phyloP scores from a whole-genome alignment of 1,140 invertebrate genomes.

The Drosophila ironensis region DNA sequence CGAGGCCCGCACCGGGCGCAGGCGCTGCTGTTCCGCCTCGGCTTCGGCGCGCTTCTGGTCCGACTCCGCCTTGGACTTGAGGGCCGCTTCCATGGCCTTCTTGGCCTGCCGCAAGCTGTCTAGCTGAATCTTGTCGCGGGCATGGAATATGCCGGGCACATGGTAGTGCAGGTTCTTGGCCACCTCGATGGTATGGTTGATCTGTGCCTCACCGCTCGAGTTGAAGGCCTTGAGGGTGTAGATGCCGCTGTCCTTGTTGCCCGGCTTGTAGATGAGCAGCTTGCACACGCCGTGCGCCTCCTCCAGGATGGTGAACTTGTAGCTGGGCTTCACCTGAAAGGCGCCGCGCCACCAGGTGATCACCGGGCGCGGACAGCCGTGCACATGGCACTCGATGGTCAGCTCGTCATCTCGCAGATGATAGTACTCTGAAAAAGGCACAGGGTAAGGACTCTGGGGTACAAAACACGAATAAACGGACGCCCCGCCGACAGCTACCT shows the following conservation, averaged over 20 bases:
- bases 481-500: constrained; percentile 58
- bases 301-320: constrained; percentile 80
- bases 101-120: constrained; percentile 68
- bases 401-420: constrained; percentile 80
- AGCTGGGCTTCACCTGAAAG: constrained; percentile 74
- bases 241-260: constrained; percentile 84
- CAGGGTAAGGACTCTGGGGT: constrained; percentile 1
- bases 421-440: constrained; percentile 72
- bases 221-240: constrained; percentile 87
- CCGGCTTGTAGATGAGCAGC: constrained; percentile 85
- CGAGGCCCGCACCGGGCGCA: constrained; percentile 52
- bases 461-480: no score
- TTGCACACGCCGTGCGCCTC: constrained; percentile 81
- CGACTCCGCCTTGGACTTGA: constrained; percentile 70
- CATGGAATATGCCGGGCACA: constrained; percentile 75
- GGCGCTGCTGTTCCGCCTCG: constrained; percentile 54
- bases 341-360: constrained; percentile 76
- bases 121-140: constrained; percentile 64
- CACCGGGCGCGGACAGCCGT: constrained; percentile 72
- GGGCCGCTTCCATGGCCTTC: constrained; percentile 66
- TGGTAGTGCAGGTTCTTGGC: constrained; percentile 75
- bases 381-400: constrained; percentile 76
- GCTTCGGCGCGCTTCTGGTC: constrained; percentile 72
- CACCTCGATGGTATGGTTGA: constrained; percentile 74
- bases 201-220: constrained; percentile 85